Evolutionary conservation across 2,797 vertebrate genomes (phyloP), one percentile per base, ranked within the genome.

Genomic region (Champsocephalus esox): DNA sequence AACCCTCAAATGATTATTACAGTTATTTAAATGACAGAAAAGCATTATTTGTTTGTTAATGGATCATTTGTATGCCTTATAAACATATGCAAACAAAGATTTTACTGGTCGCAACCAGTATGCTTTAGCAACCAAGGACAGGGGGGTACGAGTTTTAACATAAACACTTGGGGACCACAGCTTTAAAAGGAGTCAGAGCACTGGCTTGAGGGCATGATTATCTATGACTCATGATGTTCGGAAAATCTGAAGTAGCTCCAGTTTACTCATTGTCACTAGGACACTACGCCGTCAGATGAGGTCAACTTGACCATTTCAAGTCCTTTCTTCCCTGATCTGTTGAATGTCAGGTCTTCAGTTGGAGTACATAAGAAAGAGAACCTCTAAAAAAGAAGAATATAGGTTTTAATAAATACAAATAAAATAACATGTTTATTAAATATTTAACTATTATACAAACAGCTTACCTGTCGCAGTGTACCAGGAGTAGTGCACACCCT

Each of bases 311-410:
- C 62, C 19, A 79, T 48, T 38, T 89, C 84, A 54, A 89, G 48
- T 11, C 45, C 58, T 65, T 91, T 90, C 74, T 88, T 92, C 38
- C 84, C 84, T 19, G 77, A 59, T 62, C 74, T 84, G 54, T 80
- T 85, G 62, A 74, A 7, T 49, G 84, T 84, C 28, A 94, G 88
- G 64, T 94, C 93, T 49, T 87, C 82, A 12, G 92, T 71, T 55
- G 95, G 91, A 57, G 91, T 94, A 67, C 94, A 95, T 10, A 96
- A 86, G 54, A 54, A 66, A 38, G 80, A 75, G 21, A 96, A 32
- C 77, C 94, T 91, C 95, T 96, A 63, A 57, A 5, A 78, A 72
- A 84, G 54, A 83, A 73, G 7, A 77, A 76, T 6, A 60, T 5
- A 4, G 1, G 12, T 66, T 71, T 86, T 32, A 76, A 28, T 64